Evolutionary conservation across 2,113 vertebrate species (phyloP).

Genomic region (Speoplatyrhinus poulsoni): DNA sequence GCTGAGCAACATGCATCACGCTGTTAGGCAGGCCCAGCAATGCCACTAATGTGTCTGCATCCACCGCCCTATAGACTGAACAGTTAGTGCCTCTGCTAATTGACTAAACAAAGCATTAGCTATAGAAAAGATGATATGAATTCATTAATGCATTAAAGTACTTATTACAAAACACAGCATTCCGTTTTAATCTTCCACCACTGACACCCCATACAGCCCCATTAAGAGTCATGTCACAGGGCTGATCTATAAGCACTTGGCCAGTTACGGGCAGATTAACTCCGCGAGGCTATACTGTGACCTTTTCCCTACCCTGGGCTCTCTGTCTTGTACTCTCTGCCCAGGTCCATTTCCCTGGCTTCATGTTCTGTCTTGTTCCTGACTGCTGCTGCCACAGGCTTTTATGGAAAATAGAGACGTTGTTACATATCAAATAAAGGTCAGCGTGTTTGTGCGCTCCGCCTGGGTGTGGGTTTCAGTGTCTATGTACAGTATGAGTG

Average conservation of each 20-base stretch:
- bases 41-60: no score
- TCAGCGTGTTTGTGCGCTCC: constrained; percentile 45
- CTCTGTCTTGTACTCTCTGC: not conserved
- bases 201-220: constrained; percentile 8
- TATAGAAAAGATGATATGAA: no score
- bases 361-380: constrained; percentile 49
- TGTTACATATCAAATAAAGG: constrained; percentile 72
- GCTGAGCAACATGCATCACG: no score
- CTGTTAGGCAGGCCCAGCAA: no score
- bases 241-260: constrained; percentile 25
- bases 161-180: no score
- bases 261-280: constrained; percentile 40
- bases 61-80: no score
- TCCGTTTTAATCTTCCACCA: not conserved
- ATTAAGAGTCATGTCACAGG: constrained; percentile 4
- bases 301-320: constrained; percentile 50
- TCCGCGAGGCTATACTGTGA: constrained; percentile 48
- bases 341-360: constrained; percentile 27
- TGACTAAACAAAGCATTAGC: no score
- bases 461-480: constrained; percentile 19
- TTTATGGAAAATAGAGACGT: constrained; percentile 60
- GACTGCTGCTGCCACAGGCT: constrained; percentile 43
- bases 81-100: no score
- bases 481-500: not conserved
- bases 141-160: no score